Evolutionary conservation across 1,140 invertebrate genomes (phyloP).

Genomic region (Zophobas morio): DNA sequence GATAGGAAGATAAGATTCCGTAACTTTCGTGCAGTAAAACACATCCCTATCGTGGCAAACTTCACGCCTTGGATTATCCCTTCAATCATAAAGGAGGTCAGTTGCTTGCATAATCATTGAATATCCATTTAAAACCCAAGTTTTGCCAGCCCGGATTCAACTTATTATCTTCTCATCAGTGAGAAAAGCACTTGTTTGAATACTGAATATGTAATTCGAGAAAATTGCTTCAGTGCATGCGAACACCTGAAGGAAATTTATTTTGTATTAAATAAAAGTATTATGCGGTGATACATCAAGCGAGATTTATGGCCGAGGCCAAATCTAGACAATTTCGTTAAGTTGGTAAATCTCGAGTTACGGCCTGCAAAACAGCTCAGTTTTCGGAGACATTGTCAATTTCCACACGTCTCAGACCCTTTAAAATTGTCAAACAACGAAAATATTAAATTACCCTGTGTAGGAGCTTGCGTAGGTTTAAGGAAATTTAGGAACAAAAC

Average conservation of each 20-base stretch:
- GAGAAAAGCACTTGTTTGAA: constrained; percentile 24
- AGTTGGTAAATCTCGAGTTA: background rate
- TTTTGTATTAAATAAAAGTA: background rate
- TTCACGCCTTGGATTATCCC: no score
- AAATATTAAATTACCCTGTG: constrained; percentile 12
- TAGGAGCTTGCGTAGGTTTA: background rate
- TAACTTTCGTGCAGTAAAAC: no score
- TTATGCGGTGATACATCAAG: background rate
- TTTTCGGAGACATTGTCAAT: constrained; percentile 3
- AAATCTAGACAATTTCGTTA: no score
- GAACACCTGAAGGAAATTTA: background rate
- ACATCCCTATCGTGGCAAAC: no score
- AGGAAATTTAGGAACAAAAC: no score
- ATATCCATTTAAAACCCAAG: background rate
- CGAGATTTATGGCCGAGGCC: no score
- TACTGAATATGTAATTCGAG: constrained; percentile 17
- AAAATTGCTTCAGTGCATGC: background rate
- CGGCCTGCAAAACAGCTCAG: constrained; percentile 19
- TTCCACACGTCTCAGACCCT: constrained; percentile 9
- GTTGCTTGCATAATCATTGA: no score
- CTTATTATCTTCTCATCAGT: constrained; percentile 11
- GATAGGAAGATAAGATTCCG: no score
- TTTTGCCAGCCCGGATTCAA: constrained; percentile 1
- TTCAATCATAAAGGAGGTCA: no score
- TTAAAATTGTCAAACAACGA: constrained; percentile 29